Percentiles rank a stretch among this genome's conserved stretches.
phyloP scores from a whole-genome alignment of 2,888 invertebrate genomes.

The Sipha maydis region DNA sequence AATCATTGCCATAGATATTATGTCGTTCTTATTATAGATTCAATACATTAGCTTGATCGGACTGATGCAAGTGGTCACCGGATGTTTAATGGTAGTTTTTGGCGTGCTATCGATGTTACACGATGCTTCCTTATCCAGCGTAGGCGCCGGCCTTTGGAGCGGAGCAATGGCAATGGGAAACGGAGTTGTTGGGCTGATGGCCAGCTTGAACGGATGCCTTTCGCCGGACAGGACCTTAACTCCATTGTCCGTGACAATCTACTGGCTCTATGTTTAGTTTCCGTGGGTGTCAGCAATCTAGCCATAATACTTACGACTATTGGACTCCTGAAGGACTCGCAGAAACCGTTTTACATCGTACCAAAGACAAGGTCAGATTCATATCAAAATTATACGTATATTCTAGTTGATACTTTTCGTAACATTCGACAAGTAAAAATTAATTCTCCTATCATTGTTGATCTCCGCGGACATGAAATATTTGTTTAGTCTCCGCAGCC shows the following conservation, averaged over 20 bases:
- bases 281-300: slow-evolving; percentile 66
- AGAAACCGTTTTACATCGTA: slow-evolving; percentile 64
- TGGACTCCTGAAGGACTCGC: slow-evolving; percentile 66
- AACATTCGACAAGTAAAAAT: too few relatives aligned
- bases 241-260: slow-evolving; percentile 65
- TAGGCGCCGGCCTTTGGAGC: slow-evolving; percentile 66
- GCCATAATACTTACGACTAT: slow-evolving; percentile 67
- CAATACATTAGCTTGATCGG: slow-evolving; percentile 62
- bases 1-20: too few relatives aligned
- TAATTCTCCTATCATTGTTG: too few relatives aligned
- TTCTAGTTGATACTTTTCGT: not conserved
- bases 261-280: slow-evolving; percentile 67
- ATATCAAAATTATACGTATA: not conserved
- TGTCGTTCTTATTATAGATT: slow-evolving; percentile 3
- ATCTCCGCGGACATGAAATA: too few relatives aligned
- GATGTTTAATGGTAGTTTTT: slow-evolving; percentile 66
- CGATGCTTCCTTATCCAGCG: slow-evolving; percentile 65
- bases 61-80: slow-evolving; percentile 65
- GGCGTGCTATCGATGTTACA: slow-evolving; percentile 66
- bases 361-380: slow-evolving; percentile 64
- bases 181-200: slow-evolving; percentile 66
- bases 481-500: too few relatives aligned
- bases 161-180: slow-evolving; percentile 65
- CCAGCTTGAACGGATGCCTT: slow-evolving; percentile 65
- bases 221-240: slow-evolving; percentile 64